Conservation (phyloP, 2,888 invertebrate genomes). For the Torymus texanus region DNA sequence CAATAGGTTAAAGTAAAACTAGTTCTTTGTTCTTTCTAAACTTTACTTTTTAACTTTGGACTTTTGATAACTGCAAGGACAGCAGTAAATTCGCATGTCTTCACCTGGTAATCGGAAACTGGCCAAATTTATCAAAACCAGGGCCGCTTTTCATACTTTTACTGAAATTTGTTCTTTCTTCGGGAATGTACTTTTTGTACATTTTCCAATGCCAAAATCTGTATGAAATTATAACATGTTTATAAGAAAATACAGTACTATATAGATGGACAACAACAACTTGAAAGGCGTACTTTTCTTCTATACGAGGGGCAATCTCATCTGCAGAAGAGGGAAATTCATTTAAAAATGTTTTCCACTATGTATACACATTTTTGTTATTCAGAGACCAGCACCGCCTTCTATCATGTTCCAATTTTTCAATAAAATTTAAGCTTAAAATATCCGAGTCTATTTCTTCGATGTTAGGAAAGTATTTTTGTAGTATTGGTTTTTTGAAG, state of each 20-base stretch:
- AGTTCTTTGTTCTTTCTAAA: too few relatives aligned
- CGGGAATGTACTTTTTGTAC: constrained; percentile 54
- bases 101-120: constrained; percentile 54
- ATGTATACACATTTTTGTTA: constrained; percentile 45
- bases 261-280: too few relatives aligned
- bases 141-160: constrained; percentile 56
- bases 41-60: too few relatives aligned
- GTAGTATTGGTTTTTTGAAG: constrained; percentile 18
- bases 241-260: too few relatives aligned
- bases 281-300: constrained; percentile 41
- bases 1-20: too few relatives aligned
- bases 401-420: constrained; percentile 41
- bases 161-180: constrained; percentile 52
- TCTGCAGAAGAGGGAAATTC: constrained; percentile 47
- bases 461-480: constrained; percentile 35
- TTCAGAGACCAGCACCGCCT: constrained; percentile 48
- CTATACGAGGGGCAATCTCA: constrained; percentile 37
- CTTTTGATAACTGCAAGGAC: too few relatives aligned
- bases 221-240: constrained; percentile 1
- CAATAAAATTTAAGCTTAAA: constrained; percentile 47
- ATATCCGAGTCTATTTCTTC: constrained; percentile 35
- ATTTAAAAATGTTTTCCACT: constrained; percentile 56
- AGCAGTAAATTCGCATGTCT: constrained; percentile 40
- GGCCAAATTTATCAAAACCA: constrained; percentile 48
- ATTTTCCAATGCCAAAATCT: constrained; percentile 59